These are phyloP conservation scores for Turritopsis dohrnii DNA, from an alignment of 30 jellyfish, hydroid and myxozoan species.

Conservation along the genomic window DNA sequence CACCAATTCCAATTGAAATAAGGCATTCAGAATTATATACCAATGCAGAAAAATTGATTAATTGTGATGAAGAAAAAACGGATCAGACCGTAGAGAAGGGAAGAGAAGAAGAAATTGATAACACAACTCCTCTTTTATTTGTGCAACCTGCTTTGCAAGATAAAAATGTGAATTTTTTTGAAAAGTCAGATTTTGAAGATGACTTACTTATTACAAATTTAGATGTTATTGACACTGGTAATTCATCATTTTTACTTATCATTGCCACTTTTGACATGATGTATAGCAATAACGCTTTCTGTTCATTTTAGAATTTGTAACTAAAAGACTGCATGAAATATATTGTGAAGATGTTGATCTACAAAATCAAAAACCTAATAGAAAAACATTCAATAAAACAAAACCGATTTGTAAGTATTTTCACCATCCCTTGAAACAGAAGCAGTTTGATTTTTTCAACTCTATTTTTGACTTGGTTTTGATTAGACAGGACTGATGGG, in stretches of 20 bases:
- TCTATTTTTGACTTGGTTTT: neutral
- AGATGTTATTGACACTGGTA: neutral
- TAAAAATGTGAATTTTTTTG: neutral
- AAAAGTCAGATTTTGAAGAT: neutral
- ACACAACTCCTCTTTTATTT: neutral
- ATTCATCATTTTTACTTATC: neutral
- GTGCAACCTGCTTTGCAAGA: neutral
- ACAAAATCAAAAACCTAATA: neutral
- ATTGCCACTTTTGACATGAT: neutral
- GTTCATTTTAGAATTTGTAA: neutral
- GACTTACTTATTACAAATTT: neutral
- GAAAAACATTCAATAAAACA: neutral
- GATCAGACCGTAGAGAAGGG: neutral
- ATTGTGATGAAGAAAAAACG: neutral
- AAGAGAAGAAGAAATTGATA: neutral
- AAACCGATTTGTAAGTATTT: neutral
- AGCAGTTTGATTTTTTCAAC: no score
- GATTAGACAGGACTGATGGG: neutral
- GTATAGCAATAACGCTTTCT: neutral
- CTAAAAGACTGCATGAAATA: neutral
- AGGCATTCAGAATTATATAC: neutral
- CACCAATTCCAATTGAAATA: neutral
- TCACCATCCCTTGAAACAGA: neutral
- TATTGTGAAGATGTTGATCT: neutral
- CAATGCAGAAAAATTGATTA: neutral